phyloP scores from a whole-genome alignment of 2,888 invertebrate species.

The Nysson spinosus region DNA sequence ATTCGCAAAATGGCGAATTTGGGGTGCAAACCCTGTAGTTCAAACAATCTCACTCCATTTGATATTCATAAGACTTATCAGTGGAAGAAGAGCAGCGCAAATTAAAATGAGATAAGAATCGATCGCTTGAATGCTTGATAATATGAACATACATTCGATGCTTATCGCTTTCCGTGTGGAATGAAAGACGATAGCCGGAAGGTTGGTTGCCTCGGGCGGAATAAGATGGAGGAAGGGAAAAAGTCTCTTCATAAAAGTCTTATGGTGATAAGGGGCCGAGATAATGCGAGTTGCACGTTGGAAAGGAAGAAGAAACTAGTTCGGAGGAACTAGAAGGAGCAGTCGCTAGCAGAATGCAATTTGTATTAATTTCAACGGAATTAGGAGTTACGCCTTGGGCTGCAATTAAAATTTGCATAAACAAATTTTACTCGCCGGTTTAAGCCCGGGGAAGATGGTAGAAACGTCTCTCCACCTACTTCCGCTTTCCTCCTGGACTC shows the following conservation, averaged over 20 bases:
- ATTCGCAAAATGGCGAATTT: no score
- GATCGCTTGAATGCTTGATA: no score
- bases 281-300: slow-evolving; percentile 17
- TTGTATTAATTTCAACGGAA: slow-evolving; percentile 69
- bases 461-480: not conserved
- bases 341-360: slow-evolving; percentile 58
- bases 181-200: slow-evolving; percentile 1
- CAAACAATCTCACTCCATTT: no score
- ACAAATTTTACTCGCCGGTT: slow-evolving; percentile 61
- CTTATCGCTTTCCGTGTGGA: not conserved
- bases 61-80: no score
- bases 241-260: slow-evolving; percentile 44
- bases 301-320: slow-evolving; percentile 33
- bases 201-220: slow-evolving; percentile 1
- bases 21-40: no score
- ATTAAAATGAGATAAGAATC: no score
- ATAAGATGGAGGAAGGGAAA: slow-evolving; percentile 15
- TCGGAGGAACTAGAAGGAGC: no score
- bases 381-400: slow-evolving; percentile 65
- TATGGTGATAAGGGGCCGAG: slow-evolving; percentile 23
- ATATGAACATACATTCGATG: no score
- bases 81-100: no score
- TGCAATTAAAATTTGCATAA: slow-evolving; percentile 71
- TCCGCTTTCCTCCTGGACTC: slow-evolving; percentile 2
- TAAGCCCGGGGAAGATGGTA: slow-evolving; percentile 45